Percentiles rank a stretch among this genome's conserved stretches.
Evolutionary conservation across 2,797 vertebrate genomes (phyloP).

Genomic region (Sebastes goodei): DNA sequence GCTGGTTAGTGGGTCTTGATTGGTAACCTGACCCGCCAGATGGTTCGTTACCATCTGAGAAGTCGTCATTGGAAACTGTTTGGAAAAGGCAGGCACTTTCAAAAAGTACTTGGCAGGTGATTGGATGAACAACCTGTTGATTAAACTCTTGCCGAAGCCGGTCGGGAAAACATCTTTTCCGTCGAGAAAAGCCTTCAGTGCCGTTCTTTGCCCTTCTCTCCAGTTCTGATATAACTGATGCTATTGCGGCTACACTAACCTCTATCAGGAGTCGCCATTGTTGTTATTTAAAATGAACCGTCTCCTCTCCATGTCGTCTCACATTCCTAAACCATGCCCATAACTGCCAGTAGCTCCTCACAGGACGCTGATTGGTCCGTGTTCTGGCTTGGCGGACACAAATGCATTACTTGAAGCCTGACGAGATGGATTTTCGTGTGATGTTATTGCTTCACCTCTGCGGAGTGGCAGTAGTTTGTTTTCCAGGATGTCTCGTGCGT

Average conservation of each 20-base stretch:
- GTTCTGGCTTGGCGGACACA: background rate
- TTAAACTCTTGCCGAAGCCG: background rate
- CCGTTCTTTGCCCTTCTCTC: too few relatives aligned
- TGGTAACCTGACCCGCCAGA: background rate
- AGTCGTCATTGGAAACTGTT: too few relatives aligned
- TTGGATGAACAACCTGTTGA: background rate
- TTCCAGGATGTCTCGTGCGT: constrained; percentile 93
- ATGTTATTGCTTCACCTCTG: constrained; percentile 82
- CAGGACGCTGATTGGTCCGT: background rate
- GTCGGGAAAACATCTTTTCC: background rate
- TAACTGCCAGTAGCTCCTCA: background rate
- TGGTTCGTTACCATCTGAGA: too few relatives aligned
- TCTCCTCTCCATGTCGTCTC: background rate
- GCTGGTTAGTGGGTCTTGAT: background rate
- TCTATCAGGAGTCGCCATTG: background rate
- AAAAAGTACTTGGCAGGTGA: background rate
- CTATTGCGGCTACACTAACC: fast-evolving
- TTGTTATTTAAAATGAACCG: background rate
- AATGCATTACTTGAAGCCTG: too few relatives aligned
- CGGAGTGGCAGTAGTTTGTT: constrained; percentile 94
- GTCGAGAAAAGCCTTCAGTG: background rate
- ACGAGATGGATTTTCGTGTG: background rate
- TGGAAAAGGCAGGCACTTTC: background rate
- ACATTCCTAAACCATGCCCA: background rate
- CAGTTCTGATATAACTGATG: background rate